Percentiles rank a stretch among this genome's conserved stretches.
phyloP scores from a whole-genome alignment of 2,888 invertebrate genomes.

The Mellilla xanthometata region DNA sequence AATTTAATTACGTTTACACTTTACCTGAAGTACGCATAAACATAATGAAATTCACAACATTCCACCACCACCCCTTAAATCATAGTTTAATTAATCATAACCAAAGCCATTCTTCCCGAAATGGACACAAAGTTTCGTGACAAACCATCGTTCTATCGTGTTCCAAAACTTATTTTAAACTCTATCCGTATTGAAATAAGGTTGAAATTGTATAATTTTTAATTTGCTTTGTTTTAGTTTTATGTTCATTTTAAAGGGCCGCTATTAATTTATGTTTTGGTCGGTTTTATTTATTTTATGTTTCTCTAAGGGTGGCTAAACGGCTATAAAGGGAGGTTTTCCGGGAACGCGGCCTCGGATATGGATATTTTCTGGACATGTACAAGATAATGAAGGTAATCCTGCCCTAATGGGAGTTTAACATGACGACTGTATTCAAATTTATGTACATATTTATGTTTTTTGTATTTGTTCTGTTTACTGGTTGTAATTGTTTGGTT shows the following conservation, averaged over 20 bases:
- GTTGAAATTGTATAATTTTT: conserved; percentile 13
- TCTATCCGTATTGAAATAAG: not conserved
- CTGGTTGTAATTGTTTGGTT: too few relatives aligned
- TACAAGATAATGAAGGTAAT: conserved; percentile 8
- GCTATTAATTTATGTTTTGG: conserved; percentile 31
- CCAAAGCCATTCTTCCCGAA: conserved; percentile 26
- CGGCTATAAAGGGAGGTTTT: conserved; percentile 28
- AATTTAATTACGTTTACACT: too few relatives aligned
- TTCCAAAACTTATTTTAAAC: not conserved
- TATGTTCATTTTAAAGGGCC: conserved; percentile 28
- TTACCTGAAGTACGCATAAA: not conserved
- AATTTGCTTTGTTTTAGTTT: conserved; percentile 30
- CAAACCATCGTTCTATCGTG: conserved; percentile 21
- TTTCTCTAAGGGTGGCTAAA: conserved; percentile 24
- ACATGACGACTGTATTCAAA: too few relatives aligned
- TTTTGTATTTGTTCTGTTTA: too few relatives aligned
- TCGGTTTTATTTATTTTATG: conserved; percentile 30
- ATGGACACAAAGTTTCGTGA: conserved; percentile 22
- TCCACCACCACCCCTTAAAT: conserved; percentile 21
- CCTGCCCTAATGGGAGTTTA: not conserved
- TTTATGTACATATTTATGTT: too few relatives aligned
- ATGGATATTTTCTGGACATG: conserved; percentile 20
- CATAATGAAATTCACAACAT: conserved; percentile 4
- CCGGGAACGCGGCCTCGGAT: conserved; percentile 11
- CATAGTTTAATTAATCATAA: conserved; percentile 30